A percentile compares a stretch with the other conserved stretches of the same genome.
phyloP scores from a whole-genome alignment of 2,113 vertebrate genomes.

The Mesoclemmys tuberculata region DNA sequence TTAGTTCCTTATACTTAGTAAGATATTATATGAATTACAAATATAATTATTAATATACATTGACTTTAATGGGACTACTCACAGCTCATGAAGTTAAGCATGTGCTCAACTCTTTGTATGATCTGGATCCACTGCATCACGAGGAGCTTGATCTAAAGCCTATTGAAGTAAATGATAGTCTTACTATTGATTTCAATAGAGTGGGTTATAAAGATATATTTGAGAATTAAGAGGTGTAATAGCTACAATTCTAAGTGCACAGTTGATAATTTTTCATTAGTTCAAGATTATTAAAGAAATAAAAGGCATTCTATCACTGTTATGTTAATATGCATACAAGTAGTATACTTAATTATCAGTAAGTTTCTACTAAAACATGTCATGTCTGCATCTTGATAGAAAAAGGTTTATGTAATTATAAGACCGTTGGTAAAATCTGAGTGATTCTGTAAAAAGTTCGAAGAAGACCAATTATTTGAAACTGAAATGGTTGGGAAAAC shows the following conservation, averaged over 20 bases:
- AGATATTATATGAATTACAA: neutral
- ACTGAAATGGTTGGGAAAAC: neutral
- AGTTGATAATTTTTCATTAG: neutral
- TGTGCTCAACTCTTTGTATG: neutral
- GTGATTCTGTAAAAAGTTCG: neutral
- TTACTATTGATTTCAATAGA: neutral
- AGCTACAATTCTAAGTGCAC: neutral
- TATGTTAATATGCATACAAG: neutral
- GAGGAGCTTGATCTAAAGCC: neutral
- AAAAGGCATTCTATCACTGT: neutral
- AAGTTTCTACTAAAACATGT: neutral
- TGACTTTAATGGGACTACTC: neutral
- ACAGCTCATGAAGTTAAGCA: neutral
- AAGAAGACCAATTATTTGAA: neutral
- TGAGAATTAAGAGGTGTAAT: neutral
- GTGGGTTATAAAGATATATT: neutral
- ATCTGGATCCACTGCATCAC: accelerated
- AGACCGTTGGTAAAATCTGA: neutral
- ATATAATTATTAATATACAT: neutral
- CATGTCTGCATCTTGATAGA: neutral
- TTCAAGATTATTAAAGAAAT: neutral
- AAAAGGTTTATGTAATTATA: neutral
- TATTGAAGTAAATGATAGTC: neutral
- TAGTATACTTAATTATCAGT: neutral
- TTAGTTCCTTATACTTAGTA: neutral